Conservation (phyloP, 1,140 invertebrate genomes). For the Triops longicaudatus region DNA sequence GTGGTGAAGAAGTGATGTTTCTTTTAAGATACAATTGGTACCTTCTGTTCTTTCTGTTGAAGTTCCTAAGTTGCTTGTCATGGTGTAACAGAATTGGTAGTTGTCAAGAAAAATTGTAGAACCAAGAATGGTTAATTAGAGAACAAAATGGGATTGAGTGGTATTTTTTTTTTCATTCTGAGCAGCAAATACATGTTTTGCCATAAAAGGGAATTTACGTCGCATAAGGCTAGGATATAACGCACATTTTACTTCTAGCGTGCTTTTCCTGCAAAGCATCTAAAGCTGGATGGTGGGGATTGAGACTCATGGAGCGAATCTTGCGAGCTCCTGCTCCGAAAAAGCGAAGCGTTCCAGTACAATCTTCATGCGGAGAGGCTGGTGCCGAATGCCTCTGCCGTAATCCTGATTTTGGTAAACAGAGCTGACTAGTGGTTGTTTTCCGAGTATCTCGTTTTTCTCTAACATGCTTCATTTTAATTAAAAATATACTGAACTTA, state of each 20-base stretch:
- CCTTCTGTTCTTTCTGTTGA: no score
- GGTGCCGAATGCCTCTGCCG: constrained; percentile 21
- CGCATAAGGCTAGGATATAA: constrained; percentile 20
- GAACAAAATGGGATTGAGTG: no score
- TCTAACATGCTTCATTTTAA: not conserved
- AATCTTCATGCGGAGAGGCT: constrained; percentile 22
- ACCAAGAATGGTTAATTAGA: no score
- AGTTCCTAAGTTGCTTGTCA: no score
- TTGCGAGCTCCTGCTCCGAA: not conserved
- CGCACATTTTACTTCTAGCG: constrained; percentile 25
- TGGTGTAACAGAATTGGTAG: no score
- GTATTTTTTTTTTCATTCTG: not conserved
- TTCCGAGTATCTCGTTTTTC: not conserved
- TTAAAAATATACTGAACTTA: not conserved
- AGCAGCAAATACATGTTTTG: not conserved
- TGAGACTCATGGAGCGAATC: constrained; percentile 26
- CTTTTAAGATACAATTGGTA: no score
- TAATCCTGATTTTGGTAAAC: not conserved
- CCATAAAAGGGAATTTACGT: not conserved
- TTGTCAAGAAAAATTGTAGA: no score
- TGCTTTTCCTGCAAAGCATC: not conserved
- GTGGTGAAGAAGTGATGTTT: no score
- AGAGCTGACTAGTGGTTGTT: not conserved
- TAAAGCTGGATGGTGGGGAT: not conserved
- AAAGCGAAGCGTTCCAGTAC: not conserved